Evolutionary conservation across 35 echinoderm and acorn worm genomes (phyloP).

Genomic region (Eucidaris tribuloides): DNA sequence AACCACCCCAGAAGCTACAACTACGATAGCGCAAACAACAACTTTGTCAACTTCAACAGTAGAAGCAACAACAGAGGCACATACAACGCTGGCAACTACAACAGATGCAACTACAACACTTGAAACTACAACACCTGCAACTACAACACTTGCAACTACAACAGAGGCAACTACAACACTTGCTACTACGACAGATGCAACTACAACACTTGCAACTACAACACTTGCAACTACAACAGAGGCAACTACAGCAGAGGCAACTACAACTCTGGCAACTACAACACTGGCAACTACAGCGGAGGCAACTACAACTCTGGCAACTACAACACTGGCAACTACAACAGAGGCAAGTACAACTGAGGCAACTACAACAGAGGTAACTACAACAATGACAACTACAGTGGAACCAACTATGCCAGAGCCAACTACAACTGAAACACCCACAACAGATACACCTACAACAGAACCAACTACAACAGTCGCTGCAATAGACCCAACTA

Average conservation of each 20-base stretch:
- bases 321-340: background rate
- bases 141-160: background rate
- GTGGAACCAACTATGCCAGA: background rate
- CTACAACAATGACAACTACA: background rate
- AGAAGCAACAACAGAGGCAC: background rate
- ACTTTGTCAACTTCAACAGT: background rate
- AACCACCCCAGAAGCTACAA: no score
- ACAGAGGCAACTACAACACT: background rate
- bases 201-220: constrained; percentile 10
- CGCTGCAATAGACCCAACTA: constrained; percentile 4
- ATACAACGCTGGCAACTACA: background rate
- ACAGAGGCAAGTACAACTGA: background rate
- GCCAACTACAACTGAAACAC: background rate
- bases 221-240: background rate
- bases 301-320: background rate
- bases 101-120: background rate
- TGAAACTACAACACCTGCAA: background rate
- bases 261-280: background rate
- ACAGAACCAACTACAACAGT: background rate
- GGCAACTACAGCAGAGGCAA: background rate
- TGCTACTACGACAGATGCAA: background rate
- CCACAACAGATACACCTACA: background rate
- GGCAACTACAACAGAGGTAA: background rate
- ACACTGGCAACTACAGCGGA: background rate
- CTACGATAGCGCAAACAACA: background rate